Evolutionary conservation across 2,888 invertebrate genomes (phyloP), one percentile per base, ranked within the genome.

Genomic region (Merodon equestris): DNA sequence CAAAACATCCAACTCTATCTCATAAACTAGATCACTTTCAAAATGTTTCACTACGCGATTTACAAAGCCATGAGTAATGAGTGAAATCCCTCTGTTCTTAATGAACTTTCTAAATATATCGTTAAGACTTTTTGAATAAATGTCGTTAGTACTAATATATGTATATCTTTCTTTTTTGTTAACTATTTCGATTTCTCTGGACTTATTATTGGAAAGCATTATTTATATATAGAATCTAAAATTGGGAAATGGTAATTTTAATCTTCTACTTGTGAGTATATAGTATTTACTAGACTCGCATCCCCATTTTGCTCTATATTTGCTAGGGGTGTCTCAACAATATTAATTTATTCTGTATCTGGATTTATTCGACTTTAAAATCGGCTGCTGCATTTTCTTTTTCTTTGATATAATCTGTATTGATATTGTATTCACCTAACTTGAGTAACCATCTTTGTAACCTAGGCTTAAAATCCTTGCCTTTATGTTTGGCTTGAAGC

Each of bases 361-460:
- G 54, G 13, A 34, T 48, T 61, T 1, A 70, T 56, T 40, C 54
- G 4, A 13, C 19, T 42, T 36, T 50, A 19, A 47, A 48, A 14
- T 68, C 68, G 3, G 58, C 45, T 40, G 38, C 47, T 47, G 14
- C 36, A 38, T 63, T 63, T 42, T 71, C 54, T 56, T 61, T 71
- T 0, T 48, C 61, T 18, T 63, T 34, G 1, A 57, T 50, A 9
- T 68, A 68, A 17, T 58, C 56, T 1, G 50, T 51, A 9, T 68
- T 51, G 7, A 57, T 34, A 19, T 64, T 36, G 9, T 38, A 64
- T 36, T 72, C 57, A 10, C 56, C 50, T 9, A 54, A 9, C 10
- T 56, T 61, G 0, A 56, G 15, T 12, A 56, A 14, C 61, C 54
- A 63, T n/a, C 61, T 15, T 36, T 61, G 56, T 0, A 63, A 13